A percentile compares a stretch with the other conserved stretches of the same genome.
These are phyloP conservation scores for Drosophila parabipectinata DNA, from an alignment of 1,140 invertebrate genomes.

Conservation along the genomic window DNA sequence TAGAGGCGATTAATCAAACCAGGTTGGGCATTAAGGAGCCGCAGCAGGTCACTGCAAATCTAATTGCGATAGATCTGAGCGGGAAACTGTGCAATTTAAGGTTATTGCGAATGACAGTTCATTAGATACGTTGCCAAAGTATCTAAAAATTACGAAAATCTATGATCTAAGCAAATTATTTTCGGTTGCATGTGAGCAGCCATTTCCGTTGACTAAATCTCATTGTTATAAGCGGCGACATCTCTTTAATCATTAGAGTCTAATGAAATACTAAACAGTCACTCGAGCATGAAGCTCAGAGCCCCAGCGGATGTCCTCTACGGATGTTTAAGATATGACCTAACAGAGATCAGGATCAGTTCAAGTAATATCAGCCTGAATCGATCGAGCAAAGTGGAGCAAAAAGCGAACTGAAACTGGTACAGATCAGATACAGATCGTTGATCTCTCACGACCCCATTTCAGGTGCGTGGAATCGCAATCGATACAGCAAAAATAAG, in stretches of 20 bases:
- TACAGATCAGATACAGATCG: conserved; percentile 38
- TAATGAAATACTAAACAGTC: conserved; percentile 32
- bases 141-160: conserved; percentile 40
- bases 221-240: conserved; percentile 22
- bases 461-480: conserved; percentile 37
- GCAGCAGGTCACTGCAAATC: neutral
- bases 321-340: conserved; percentile 4
- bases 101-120: conserved; percentile 16
- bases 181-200: conserved; percentile 39
- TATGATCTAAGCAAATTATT: conserved; percentile 48
- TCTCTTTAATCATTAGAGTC: neutral
- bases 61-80: conserved; percentile 13
- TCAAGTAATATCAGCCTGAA: neutral
- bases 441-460: conserved; percentile 43
- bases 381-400: neutral
- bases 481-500: conserved; percentile 27
- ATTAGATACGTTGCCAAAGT: neutral
- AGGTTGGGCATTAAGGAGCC: conserved; percentile 16
- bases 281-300: conserved; percentile 28
- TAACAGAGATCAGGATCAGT: conserved; percentile 7
- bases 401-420: conserved; percentile 12
- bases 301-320: neutral
- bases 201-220: conserved; percentile 45
- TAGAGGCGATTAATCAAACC: conserved; percentile 24
- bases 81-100: conserved; percentile 31